These are phyloP conservation scores for Sinocyclocheilus grahami DNA, from an alignment of 2,113 vertebrate genomes.

Conservation along the genomic window DNA sequence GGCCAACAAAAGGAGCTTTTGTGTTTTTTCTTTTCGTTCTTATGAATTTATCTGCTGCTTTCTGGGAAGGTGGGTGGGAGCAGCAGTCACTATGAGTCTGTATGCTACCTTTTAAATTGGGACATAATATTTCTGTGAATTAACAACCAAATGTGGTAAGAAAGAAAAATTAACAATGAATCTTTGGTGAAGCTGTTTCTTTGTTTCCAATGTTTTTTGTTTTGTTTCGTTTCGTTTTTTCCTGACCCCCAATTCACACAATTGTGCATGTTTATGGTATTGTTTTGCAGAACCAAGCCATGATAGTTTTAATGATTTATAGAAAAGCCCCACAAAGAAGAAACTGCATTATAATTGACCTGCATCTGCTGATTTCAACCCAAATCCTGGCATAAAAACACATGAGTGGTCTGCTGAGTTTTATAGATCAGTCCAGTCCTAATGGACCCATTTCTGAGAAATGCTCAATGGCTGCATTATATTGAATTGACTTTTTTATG, in stretches of 20 bases:
- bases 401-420: slow-evolving; percentile 12
- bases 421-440: slow-evolving; percentile 34
- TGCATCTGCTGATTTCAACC: neutral
- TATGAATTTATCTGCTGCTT: slow-evolving; percentile 70
- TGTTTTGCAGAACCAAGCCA: slow-evolving; percentile 34
- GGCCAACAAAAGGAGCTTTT: slow-evolving; percentile 53
- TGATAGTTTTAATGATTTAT: neutral
- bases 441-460: neutral
- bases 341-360: neutral
- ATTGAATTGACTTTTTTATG: neutral
- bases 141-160: slow-evolving; percentile 68
- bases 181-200: slow-evolving; percentile 55
- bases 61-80: slow-evolving; percentile 56
- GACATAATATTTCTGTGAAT: slow-evolving; percentile 70
- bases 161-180: slow-evolving; percentile 59
- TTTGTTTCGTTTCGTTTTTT: neutral
- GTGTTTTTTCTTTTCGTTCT: slow-evolving; percentile 53
- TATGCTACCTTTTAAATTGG: slow-evolving; percentile 70
- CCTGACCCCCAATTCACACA: slow-evolving; percentile 30
- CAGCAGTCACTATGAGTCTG: slow-evolving; percentile 66
- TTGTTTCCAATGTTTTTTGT: slow-evolving; percentile 25
- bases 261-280: slow-evolving; percentile 38
- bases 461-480: neutral
- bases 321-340: neutral
- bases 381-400: neutral